Conservation (phyloP, 2,888 invertebrate genomes). For the Volucella inflata region DNA sequence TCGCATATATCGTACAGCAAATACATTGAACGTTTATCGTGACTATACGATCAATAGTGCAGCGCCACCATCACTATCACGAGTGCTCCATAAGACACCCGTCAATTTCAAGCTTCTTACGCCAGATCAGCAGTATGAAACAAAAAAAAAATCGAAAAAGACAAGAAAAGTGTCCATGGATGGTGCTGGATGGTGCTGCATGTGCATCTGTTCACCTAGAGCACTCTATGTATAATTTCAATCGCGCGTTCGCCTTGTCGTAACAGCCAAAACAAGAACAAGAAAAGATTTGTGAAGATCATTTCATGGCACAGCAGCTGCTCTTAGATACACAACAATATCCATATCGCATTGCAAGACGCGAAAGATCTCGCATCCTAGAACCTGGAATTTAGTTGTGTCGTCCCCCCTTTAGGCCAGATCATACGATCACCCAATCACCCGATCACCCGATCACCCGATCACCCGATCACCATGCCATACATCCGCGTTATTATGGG, state of each 20-base stretch:
- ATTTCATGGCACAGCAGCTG: constrained; percentile 73
- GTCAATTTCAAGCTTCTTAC: constrained; percentile 73
- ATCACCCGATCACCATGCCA: constrained; percentile 42
- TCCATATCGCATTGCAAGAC: constrained; percentile 72
- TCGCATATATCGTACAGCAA: neutral
- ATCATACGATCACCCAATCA: constrained; percentile 41
- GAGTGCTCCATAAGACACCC: constrained; percentile 64
- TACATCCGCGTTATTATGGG: constrained; percentile 62
- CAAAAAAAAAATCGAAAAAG: no score
- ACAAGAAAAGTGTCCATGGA: neutral
- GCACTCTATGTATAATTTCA: constrained; percentile 55
- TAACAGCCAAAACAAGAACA: constrained; percentile 62
- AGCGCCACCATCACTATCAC: constrained; percentile 67
- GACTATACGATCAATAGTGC: constrained; percentile 71
- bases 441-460: constrained; percentile 37
- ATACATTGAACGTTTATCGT: constrained; percentile 73
- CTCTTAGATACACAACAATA: constrained; percentile 55
- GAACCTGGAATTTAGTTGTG: constrained; percentile 30
- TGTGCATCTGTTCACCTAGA: constrained; percentile 38
- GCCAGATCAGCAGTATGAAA: neutral
- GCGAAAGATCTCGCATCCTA: constrained; percentile 70
- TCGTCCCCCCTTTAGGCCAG: neutral
- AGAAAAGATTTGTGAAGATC: constrained; percentile 74
- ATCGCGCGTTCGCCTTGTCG: constrained; percentile 60
- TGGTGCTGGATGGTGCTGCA: constrained; percentile 18